These are phyloP conservation scores for Heterochromis multidens DNA, from an alignment of 2,113 vertebrate genomes.

Conservation along the genomic window DNA sequence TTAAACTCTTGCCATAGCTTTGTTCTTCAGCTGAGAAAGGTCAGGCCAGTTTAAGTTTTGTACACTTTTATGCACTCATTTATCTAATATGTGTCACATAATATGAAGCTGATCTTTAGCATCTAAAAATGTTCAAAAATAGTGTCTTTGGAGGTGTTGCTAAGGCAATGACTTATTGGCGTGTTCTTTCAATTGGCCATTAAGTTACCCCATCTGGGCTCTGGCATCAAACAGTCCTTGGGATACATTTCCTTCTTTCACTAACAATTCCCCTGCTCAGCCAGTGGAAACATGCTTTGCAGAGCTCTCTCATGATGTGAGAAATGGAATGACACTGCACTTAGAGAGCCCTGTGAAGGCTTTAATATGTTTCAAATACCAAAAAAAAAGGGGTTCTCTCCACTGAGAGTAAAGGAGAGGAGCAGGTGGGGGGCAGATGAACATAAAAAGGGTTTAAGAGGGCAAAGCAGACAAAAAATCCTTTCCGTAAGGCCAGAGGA, in stretches of 20 bases:
- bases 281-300: constrained; percentile 12
- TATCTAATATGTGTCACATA: neutral
- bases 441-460: neutral
- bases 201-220: neutral
- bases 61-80: neutral
- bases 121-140: neutral
- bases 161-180: neutral
- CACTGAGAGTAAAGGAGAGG: neutral
- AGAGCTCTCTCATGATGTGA: neutral
- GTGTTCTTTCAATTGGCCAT: neutral
- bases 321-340: neutral
- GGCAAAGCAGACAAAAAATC: constrained; percentile 15
- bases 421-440: neutral
- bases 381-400: constrained; percentile 15
- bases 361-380: constrained; percentile 34
- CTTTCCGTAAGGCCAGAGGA: constrained; percentile 2
- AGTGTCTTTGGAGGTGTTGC: neutral
- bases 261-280: neutral
- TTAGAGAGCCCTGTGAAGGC: neutral
- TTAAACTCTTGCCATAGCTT: neutral
- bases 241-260: constrained; percentile 6
- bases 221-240: constrained; percentile 3
- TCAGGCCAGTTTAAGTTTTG: neutral
- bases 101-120: neutral
- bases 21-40: neutral